Evolutionary conservation across 2,797 vertebrate genomes (phyloP), one percentile per base, ranked within the genome.

Genomic region (Enteromius unitaeniatus): DNA sequence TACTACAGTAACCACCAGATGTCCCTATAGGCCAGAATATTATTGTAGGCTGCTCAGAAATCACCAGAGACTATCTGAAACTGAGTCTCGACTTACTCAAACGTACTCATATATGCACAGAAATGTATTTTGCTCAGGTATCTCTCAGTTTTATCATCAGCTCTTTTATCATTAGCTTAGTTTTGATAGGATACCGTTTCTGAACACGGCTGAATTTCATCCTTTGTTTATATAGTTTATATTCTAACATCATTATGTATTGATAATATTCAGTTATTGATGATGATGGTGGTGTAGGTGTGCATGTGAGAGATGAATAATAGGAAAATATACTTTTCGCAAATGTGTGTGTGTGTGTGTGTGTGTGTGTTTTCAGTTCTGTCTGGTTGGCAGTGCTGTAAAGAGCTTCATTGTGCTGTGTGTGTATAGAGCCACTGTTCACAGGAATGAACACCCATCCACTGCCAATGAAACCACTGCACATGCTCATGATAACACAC

Each of bases 371-470:
- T 62, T 42, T 80, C 23, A 45, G n/a, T 73, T 37, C 15, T 49
- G 1, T 51, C 60, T 69, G 51, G 23, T 81, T 76, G 58, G 49
- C 79, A 58, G 17, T 19, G 74, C 82, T 93, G 17, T 65, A 90
- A 64, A 92, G 84, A 77, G 89, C 82, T 67, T 90, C 91, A 92
- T 93, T 94, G 93, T 94, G 87, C 77, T 28, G 64, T 11, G 68
- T 60, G 85, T 88, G 87, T 87, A 84, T 89, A 86, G 91, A 90
- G 86, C 91, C 89, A 90, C 88, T 91, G 91, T 93, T 92, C 84
- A 62, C 28, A 1, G 1, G 23, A 68, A 69, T 17, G 26, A 78
- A 62, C 67, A 78, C 42, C 76, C 31, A 26, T 55, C 60, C 49
- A 64, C 45, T 79, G 76, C 55, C 76, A 84, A 26, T 55, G 42